Evolutionary conservation across 2,797 vertebrate species (phyloP).

Genomic region (Telmatherina bonti): DNA sequence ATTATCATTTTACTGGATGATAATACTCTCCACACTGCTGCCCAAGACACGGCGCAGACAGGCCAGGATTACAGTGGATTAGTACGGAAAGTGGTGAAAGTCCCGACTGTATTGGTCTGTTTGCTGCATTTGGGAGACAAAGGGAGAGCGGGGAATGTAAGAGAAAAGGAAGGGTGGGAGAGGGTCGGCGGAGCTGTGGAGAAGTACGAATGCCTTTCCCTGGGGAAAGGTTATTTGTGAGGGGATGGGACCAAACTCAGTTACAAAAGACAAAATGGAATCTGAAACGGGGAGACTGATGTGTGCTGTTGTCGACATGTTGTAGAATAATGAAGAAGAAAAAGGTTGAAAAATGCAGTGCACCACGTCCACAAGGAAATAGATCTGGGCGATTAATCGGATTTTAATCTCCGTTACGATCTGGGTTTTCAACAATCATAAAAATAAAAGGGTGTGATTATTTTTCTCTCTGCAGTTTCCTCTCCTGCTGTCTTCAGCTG

Average conservation of each 20-base stretch:
- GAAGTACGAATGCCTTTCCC: constrained; percentile 63
- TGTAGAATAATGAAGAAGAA: constrained; percentile 39
- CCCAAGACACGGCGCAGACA: constrained; percentile 44
- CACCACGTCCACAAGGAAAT: constrained; percentile 18
- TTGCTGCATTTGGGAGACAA: constrained; percentile 63
- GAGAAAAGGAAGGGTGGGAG: constrained; percentile 33
- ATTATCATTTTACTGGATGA: constrained; percentile 55
- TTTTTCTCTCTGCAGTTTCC: too few relatives aligned
- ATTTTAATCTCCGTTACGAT: too few relatives aligned
- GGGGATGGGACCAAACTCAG: constrained; percentile 79
- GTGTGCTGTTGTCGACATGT: constrained; percentile 33
- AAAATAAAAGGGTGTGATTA: too few relatives aligned
- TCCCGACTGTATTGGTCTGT: constrained; percentile 56
- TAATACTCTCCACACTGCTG: constrained; percentile 34
- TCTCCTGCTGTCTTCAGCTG: too few relatives aligned
- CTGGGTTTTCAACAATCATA: too few relatives aligned
- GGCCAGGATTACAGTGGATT: constrained; percentile 68
- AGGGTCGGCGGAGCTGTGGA: constrained; percentile 36
- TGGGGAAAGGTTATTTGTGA: constrained; percentile 78
- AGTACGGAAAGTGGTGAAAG: constrained; percentile 54
- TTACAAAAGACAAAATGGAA: constrained; percentile 75
- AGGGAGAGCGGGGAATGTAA: constrained; percentile 34
- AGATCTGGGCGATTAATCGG: constrained; percentile 16
- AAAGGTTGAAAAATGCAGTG: constrained; percentile 23
- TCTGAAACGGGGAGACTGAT: constrained; percentile 32